These are phyloP conservation scores for Petroica traversi DNA, from an alignment of 2,113 vertebrate genomes.

Conservation along the genomic window DNA sequence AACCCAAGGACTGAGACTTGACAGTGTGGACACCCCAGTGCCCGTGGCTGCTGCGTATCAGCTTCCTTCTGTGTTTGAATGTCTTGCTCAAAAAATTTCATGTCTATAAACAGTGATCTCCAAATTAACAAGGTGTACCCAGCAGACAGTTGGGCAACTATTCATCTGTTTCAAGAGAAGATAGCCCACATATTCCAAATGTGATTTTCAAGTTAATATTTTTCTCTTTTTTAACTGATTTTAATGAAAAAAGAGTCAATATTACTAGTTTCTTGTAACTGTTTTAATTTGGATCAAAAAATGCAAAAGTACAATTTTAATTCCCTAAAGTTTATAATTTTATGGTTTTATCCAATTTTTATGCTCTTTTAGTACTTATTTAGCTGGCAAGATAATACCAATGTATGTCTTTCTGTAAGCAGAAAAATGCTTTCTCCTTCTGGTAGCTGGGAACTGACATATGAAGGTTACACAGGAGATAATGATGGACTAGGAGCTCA, in stretches of 20 bases:
- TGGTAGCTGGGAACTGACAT: background rate
- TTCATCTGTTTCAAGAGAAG: background rate
- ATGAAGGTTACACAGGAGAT: background rate
- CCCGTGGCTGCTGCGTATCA: rapidly evolving
- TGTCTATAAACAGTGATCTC: background rate
- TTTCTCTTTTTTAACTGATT: background rate
- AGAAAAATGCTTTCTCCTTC: background rate
- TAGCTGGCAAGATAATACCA: background rate
- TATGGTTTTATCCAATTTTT: background rate
- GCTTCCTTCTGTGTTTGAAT: background rate
- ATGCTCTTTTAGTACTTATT: background rate
- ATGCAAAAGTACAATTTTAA: background rate
- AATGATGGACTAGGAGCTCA: background rate
- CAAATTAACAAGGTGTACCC: background rate
- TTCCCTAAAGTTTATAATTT: background rate
- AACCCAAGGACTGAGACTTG: background rate
- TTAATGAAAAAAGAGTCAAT: background rate
- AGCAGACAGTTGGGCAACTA: background rate
- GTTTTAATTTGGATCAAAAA: background rate
- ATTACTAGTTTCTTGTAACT: background rate
- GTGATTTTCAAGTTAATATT: background rate
- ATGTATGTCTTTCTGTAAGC: background rate
- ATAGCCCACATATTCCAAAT: background rate
- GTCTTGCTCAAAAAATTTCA: background rate
- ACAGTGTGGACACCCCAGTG: background rate